Base-by-base conservation (phyloP, 2,113 vertebrate genomes). In the Condylura cristata region DNA sequence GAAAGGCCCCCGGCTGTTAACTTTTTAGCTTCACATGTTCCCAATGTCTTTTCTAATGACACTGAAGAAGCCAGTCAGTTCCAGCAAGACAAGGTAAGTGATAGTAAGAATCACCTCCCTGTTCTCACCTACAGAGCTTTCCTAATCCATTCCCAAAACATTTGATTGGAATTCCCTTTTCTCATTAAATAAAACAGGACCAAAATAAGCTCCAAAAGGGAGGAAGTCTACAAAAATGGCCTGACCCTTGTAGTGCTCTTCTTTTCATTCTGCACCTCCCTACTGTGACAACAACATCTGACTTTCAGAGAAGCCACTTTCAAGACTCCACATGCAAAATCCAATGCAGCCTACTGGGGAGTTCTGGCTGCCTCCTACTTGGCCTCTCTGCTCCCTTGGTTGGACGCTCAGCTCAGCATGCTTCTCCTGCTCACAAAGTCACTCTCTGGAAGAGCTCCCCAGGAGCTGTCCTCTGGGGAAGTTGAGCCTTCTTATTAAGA, bases 61-160 rank as follows among this genome's bases (percentile, higher is more conserved):
- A 24, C 16, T 14, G 32, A 3, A 32, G 39, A 60, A 83, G 6
- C 39, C 61, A n/a, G 46, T 78, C 61, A 81, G 66, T n/a, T 85
- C 48, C 39, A 58, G 39, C 39, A 79, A 90, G 72, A 39, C 60
- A 90, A 76, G 79, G 34, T 20, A 82, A 71, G 71, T 56, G 51
- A 65, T 18, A 14, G 32, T 22, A 48, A 65, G 39, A 63, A 71
- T 48, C 30, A 30, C 28, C 24, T 44, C 44, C 66, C 60, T 71
- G 17, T 51, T 75, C 65, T 66, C 22, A 70, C 34, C 63, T 79
- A 12, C 17, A 37, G 8, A 30, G 8, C 26, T 48, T 14, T 85
- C 60, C 60, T 48, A 48, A 44, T 37, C 44, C 41, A 18, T 53
- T 53, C 60, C 20, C 41, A 44, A 70, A 37, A 79, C 58, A 53